Evolutionary conservation across 2,797 vertebrate genomes (phyloP).

Genomic region (Lithobates sylvaticus): DNA sequence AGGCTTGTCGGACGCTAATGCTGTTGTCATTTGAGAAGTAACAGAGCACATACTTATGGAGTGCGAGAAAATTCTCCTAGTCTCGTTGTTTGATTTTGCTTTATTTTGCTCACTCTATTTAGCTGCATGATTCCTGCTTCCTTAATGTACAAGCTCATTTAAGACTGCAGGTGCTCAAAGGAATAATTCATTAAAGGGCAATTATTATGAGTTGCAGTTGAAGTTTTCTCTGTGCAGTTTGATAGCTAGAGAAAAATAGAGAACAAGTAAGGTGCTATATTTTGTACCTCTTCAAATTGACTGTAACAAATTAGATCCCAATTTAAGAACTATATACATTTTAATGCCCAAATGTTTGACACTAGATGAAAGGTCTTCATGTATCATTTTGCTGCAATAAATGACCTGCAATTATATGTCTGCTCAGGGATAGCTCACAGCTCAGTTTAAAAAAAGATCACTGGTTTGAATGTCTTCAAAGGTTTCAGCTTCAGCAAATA

Average conservation of each 20-base stretch:
- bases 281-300: slow-evolving; percentile 57
- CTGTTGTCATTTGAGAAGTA: slow-evolving; percentile 61
- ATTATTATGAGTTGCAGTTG: slow-evolving; percentile 56
- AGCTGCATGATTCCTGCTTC: slow-evolving; percentile 52
- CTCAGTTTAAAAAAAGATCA: slow-evolving; percentile 34
- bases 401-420: slow-evolving; percentile 55
- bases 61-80: slow-evolving; percentile 46
- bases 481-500: slow-evolving; percentile 27
- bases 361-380: slow-evolving; percentile 59
- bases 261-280: slow-evolving; percentile 52
- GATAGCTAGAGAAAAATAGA: slow-evolving; percentile 53
- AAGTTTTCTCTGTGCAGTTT: slow-evolving; percentile 53
- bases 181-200: slow-evolving; percentile 58
- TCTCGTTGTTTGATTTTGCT: slow-evolving; percentile 56
- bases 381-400: slow-evolving; percentile 54
- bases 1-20: slow-evolving; percentile 56
- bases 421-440: slow-evolving; percentile 38
- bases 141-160: slow-evolving; percentile 57
- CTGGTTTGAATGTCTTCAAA: slow-evolving; percentile 49
- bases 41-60: slow-evolving; percentile 54
- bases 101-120: slow-evolving; percentile 57
- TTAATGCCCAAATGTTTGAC: slow-evolving; percentile 57
- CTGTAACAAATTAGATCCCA: slow-evolving; percentile 57
- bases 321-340: slow-evolving; percentile 57
- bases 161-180: slow-evolving; percentile 59